These are phyloP conservation scores for Osmerus mordax DNA, from an alignment of 2,113 vertebrate genomes.

Conservation along the genomic window DNA sequence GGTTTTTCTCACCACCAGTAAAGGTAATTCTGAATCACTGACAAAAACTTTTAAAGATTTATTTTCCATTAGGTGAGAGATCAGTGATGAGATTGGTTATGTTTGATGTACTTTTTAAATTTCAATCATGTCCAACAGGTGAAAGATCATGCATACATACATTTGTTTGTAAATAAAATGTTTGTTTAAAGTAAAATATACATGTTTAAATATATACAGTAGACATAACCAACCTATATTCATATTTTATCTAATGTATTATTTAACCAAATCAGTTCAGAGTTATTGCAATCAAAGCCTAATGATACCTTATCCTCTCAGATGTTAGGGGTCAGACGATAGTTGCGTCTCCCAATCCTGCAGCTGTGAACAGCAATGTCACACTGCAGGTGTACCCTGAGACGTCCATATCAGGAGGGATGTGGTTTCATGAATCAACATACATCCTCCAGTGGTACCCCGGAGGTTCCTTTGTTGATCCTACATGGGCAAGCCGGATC, in stretches of 20 bases:
- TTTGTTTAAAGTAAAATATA: too few relatives aligned
- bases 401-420: accelerated
- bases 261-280: too few relatives aligned
- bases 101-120: too few relatives aligned
- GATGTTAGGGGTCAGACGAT: conserved; percentile 31
- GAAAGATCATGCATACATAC: too few relatives aligned
- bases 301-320: conserved; percentile 26
- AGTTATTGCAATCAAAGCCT: background rate
- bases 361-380: conserved; percentile 53
- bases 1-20: background rate
- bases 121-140: too few relatives aligned
- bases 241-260: too few relatives aligned
- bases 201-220: too few relatives aligned
- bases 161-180: too few relatives aligned
- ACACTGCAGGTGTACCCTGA: conserved; percentile 41
- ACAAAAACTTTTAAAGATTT: too few relatives aligned
- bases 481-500: accelerated
- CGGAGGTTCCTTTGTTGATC: accelerated
- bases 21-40: conserved; percentile 39
- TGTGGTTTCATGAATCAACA: conserved; percentile 39
- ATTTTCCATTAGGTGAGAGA: too few relatives aligned
- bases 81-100: too few relatives aligned
- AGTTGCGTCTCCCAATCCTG: conserved; percentile 42
- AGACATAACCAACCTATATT: too few relatives aligned
- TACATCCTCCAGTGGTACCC: conserved; percentile 14